Base-by-base conservation (phyloP, 2,888 invertebrate genomes). In the Trissonchulus sp. region DNA sequence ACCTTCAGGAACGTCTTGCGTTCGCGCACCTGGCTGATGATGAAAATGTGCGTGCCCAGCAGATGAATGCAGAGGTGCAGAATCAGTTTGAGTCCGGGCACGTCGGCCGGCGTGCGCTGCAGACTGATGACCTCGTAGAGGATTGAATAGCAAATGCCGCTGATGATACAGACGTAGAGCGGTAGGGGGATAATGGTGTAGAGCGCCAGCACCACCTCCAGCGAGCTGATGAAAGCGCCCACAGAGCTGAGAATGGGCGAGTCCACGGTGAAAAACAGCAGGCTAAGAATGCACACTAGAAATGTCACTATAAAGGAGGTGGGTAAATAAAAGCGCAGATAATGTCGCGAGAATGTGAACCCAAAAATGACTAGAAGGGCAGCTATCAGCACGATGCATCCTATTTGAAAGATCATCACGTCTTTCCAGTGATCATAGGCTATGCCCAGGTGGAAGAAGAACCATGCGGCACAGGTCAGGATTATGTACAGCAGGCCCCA, bases 1-100 rank as follows among this genome's bases (percentile, higher is more conserved):
- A 88, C 94, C 88, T 95, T 94, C 91, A 95, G 93, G 86, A 96
- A 96, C 2, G 95, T 96, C 80, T 94, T 95, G 74, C 95, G 89
- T 90, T 93, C 93, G 79, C 95, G 89, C 28, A 95, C 94, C 80
- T 87, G 86, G 34, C 85, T 84, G 92, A 96, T 94, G 79, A 96
- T 89, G 83, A 93, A 90, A 82, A 96, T 93, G 86, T 96, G 95
- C 79, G 94, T 88, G 76, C 96, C 95, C 79, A 97, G 92, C 77
- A 94, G 87, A 86, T 97, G 96, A 78, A 94, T 91, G 85, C 93
- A 92, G 72, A 93, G 83, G 84, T 96, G 96, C 79, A 93, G 89
- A 78, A 95, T 87, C 77, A 92, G 87, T 81, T 93, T 88, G 38
- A 83, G 82, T 38, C 80, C 77, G 63, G 85, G 79, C 74, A 82